Base-by-base conservation (phyloP, 2,888 invertebrate genomes). In the Cryptocheilus praepositus region DNA sequence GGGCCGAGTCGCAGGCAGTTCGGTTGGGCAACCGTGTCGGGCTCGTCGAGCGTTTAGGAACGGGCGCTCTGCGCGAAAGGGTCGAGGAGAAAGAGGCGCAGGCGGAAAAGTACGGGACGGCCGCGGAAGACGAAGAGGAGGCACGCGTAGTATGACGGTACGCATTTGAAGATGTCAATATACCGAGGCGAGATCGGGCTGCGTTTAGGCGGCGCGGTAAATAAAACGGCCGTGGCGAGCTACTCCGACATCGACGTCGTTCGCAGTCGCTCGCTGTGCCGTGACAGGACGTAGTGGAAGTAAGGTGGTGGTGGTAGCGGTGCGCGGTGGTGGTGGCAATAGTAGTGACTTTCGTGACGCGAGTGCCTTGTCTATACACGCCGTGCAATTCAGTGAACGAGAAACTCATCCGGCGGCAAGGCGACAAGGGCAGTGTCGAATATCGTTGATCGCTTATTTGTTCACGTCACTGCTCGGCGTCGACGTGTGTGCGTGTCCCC, bases 81-180 rank as follows among this genome's bases (percentile, higher is more conserved):
- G 57, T 59, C 59, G 69, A 11, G 8, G 36, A 11, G 13, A 36
- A 11, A 7, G 11, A 36, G 11, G 3, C 11, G 36, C 2, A 36
- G 36, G 11, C 36, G 36, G 36, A 53, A 45, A 68, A 68, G 71
- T 44, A 44, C 55, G 63, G 43, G 2, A 11, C 36, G 11, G 28
- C 43, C 36, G 46, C 55, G 53, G 51, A 36, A 61, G 62, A 57
- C 51, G 46, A 61, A 55, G 51, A 66, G 57, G 25, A 71, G 58
- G 56, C 49, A 5, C 25, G 65, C 57, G 22, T 43, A 63, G 70
- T 53, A 51, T 25, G 28, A 60, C 59, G 59, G 67, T 64, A 69
- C 68, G 62, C 62, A 54, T 67, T 68, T 54, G 76, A 80, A 82
- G 79, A 85, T 85, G 85, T 83, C 84, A 82, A 85, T 85, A 83